Conservation (phyloP, 2,797 vertebrate genomes). For the Arrhamphus sclerolepis region DNA sequence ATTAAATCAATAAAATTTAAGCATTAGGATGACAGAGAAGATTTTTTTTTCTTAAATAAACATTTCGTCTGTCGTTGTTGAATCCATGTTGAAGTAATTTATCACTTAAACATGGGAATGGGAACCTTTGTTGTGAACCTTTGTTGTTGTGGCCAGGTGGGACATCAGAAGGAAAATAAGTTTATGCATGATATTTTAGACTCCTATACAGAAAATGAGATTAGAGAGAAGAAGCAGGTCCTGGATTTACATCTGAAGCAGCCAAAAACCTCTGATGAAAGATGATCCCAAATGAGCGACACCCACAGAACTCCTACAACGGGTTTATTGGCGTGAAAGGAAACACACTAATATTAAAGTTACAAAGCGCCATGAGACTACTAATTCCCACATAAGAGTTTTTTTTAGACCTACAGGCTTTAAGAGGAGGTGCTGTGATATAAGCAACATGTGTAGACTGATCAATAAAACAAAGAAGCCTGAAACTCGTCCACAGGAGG, state of each 20-base stretch:
- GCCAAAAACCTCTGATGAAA: conserved; percentile 34
- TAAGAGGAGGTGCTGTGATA: too few relatives aligned
- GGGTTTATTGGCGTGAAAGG: conserved; percentile 35
- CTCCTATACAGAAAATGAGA: conserved; percentile 36
- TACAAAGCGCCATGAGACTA: conserved; percentile 4
- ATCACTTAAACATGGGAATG: conserved; percentile 32
- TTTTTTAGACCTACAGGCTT: too few relatives aligned
- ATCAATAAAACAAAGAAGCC: too few relatives aligned
- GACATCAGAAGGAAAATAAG: conserved; percentile 36
- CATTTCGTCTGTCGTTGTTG: too few relatives aligned
- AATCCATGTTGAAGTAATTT: too few relatives aligned
- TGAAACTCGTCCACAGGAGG: too few relatives aligned
- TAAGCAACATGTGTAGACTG: too few relatives aligned
- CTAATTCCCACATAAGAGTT: not conserved
- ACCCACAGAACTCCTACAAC: conserved; percentile 35
- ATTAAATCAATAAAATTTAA: too few relatives aligned
- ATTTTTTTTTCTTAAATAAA: too few relatives aligned
- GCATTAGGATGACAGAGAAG: too few relatives aligned
- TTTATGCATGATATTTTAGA: conserved; percentile 46
- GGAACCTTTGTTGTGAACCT: conserved; percentile 38
- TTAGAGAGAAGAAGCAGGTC: conserved; percentile 36
- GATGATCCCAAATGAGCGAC: conserved; percentile 34
- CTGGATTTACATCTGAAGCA: conserved; percentile 45
- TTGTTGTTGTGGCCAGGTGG: conserved; percentile 38
- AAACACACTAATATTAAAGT: conserved; percentile 15